Evolutionary conservation across 2,797 vertebrate species (phyloP), one percentile per base, ranked within the genome.

Genomic region (Scleropages formosus): DNA sequence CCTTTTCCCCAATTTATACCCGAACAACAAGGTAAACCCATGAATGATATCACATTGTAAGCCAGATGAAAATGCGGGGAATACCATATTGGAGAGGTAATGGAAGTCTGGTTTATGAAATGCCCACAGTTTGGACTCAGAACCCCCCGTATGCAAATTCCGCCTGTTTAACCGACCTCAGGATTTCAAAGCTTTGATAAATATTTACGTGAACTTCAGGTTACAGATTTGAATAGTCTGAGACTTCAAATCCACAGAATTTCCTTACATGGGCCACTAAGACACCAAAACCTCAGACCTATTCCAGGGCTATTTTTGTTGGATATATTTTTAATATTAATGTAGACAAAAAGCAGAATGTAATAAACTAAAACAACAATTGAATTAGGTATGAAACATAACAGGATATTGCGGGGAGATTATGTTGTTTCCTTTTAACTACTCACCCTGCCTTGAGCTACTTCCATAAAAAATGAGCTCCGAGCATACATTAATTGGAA

Each of bases 391-490:
- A 94, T 91, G 94, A 96, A 97, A 95, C 94, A 96, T 93, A 97
- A 97, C 97, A 97, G 96, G 97, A 98, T 98, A 99, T 98, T 98
- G 96, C 95, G 86, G 84, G 84, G 91, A 95, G 97, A 98, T 98
- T 96, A 97, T 92, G 93, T 89, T 87, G 94, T 94, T 98, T 97
- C 95, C 96, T 92, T 92, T 89, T 92, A 87, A 91, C 86, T 82
- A 87, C 88, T 88, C 85, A 89, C 90, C 89, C 79, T 88, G 88
- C 88, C 84, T 85, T 82, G 78, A 85, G 86, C 47, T 79, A 85
- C 80, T 83, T 84, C 79, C 78, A 79, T 79, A 85, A 86, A 88
- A 85, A 91, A 88, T 82, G 18, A 88, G 88, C 86, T 88, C 59
- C 31, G 79, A 84, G 89, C 85, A 72, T 9, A 0, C 0, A 87